Conservation (phyloP, 2,113 vertebrate species). For the Terrapene triunguis region DNA sequence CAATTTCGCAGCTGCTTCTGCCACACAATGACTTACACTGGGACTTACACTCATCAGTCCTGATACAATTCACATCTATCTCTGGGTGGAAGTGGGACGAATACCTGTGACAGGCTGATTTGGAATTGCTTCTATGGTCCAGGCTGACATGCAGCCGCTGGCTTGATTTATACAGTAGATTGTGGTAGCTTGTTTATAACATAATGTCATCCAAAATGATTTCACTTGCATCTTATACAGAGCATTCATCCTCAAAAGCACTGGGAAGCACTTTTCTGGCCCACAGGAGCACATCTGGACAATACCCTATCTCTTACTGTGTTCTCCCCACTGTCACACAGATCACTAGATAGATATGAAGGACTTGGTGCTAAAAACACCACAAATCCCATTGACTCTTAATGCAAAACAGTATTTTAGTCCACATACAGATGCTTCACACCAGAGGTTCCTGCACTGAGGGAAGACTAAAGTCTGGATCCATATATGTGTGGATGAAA, state of each 20-base stretch:
- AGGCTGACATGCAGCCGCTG: background rate
- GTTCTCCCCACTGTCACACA: background rate
- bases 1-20: fast-evolving
- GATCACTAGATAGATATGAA: background rate
- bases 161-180: conserved; percentile 50
- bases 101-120: conserved; percentile 34
- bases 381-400: background rate
- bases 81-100: background rate
- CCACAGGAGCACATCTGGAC: background rate
- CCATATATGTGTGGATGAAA: background rate
- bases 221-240: conserved; percentile 16
- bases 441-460: background rate
- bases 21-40: background rate
- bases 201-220: conserved; percentile 15
- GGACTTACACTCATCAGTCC: conserved; percentile 23
- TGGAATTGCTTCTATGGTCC: conserved; percentile 32
- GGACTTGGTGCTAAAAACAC: background rate
- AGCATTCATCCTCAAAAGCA: background rate
- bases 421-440: background rate
- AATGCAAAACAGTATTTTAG: background rate
- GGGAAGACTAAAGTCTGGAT: background rate
- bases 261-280: background rate
- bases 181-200: conserved; percentile 27
- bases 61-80: background rate
- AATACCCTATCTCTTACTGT: background rate